phyloP scores from a whole-genome alignment of 1,140 invertebrate species.

The Drosophila teissieri region DNA sequence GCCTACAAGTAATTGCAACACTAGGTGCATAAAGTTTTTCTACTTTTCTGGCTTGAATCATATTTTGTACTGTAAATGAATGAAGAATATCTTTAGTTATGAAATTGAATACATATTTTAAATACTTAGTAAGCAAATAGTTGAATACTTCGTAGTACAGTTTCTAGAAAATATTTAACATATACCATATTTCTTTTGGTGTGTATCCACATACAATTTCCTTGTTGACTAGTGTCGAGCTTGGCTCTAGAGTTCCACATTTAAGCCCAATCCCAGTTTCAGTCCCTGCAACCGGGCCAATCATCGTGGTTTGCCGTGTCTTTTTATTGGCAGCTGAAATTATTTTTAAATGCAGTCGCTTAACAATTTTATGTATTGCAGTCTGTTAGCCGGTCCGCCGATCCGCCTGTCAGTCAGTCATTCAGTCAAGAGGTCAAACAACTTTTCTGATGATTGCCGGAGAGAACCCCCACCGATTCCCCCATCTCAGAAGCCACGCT shows the following conservation, averaged over 20 bases:
- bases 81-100: background rate
- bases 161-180: too few species aligned
- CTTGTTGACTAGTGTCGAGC: background rate
- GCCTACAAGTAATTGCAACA: background rate
- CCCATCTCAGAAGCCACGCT: background rate
- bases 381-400: constrained; percentile 38
- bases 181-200: too few species aligned
- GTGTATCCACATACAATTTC: too few species aligned
- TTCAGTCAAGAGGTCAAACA: constrained; percentile 77
- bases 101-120: too few species aligned
- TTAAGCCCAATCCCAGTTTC: constrained; percentile 6
- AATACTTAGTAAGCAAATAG: too few species aligned
- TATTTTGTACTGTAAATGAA: too few species aligned
- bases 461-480: constrained; percentile 9
- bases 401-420: constrained; percentile 52
- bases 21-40: background rate
- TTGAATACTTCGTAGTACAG: too few species aligned
- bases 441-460: constrained; percentile 64
- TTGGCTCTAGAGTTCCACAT: constrained; percentile 3
- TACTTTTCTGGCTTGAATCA: background rate
- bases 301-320: constrained; percentile 45
- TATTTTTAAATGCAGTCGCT: constrained; percentile 82
- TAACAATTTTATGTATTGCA: constrained; percentile 76
- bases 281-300: constrained; percentile 44
- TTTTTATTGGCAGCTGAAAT: constrained; percentile 80